Base-by-base conservation (phyloP, 2,113 vertebrate genomes). In the Apistogramma diplotaenia region DNA sequence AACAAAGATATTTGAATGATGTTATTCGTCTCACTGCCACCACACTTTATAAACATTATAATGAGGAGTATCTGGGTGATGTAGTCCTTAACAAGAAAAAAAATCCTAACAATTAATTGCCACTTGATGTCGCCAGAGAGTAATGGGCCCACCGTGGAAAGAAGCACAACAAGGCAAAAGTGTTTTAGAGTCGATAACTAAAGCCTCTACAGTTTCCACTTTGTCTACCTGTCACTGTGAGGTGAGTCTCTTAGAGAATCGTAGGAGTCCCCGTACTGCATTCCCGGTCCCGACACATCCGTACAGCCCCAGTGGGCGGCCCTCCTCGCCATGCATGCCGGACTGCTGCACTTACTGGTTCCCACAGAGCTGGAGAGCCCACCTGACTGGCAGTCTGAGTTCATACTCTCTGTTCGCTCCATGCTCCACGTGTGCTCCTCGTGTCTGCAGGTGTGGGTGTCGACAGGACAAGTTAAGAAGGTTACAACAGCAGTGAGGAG, bases 271-370 rank as follows among this genome's bases (percentile, higher is more conserved):
- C 97, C 96, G 73, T 98, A 98, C 87, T 96, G 96, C 56, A 93
- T 89, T 6, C 93, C 92, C 4, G 95, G 94, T 40, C 95, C 90
- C 18, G 92, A 93, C 0, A 89, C 91, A 35, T 98, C 97, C 65
- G 96, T 93, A 5, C 96, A 94, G 84, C 94, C 94, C 94, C 96
- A 97, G 83, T 97, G 95, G 1, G 97, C 96, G 1, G 96, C 97
- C 0, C 97, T 96, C 79, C 97, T 96, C 1, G 97, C 96, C 94
- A 99, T 95, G 3, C 97, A 99, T 0, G 98, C 97, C 0, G 98
- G 98, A 90, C 98, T 99, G 95, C 98, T 99, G 95, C 98, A 99
- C 89, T 99, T 99, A 91, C 98, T 99, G 95, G 97, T 99, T 90
- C 97, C 98, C 91, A 99, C 97, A 0, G 98, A 99, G 81, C 97